Conservation (phyloP, 2,797 vertebrate species). For the Poecile montanus region DNA sequence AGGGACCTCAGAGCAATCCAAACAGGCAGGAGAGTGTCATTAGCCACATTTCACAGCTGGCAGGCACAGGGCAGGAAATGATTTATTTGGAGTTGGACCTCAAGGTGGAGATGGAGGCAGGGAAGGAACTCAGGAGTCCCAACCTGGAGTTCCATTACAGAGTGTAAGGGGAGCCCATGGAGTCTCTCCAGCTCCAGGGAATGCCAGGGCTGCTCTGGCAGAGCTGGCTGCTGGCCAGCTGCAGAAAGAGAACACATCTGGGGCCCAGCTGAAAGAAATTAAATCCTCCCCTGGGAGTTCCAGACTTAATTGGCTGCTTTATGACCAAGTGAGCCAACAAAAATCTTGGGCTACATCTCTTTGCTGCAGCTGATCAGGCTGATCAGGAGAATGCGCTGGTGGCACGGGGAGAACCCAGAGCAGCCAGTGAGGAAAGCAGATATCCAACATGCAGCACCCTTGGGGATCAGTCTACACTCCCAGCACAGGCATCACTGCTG, state of each 20-base stretch:
- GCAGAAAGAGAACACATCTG: not conserved
- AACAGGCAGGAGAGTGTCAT: not conserved
- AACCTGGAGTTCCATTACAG: not conserved
- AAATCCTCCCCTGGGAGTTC: conserved; percentile 8
- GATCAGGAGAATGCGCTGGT: accelerated
- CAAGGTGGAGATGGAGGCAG: not conserved
- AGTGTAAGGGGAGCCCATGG: not conserved
- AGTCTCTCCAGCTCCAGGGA: not conserved
- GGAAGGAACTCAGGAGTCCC: not conserved
- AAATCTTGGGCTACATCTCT: not conserved
- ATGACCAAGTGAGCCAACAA: not conserved
- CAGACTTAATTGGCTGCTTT: conserved; percentile 32
- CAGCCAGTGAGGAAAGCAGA: not conserved
- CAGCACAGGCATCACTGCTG: not conserved
- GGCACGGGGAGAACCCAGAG: not conserved
- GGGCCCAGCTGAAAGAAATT: not conserved
- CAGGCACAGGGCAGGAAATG: not conserved
- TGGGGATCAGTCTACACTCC: not conserved
- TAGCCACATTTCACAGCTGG: not conserved
- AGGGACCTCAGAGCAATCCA: not conserved
- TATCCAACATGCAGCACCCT: not conserved
- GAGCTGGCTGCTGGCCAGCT: conserved; percentile 30
- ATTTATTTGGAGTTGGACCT: not conserved
- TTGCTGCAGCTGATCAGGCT: not conserved
- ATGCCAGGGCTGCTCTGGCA: not conserved